Conservation (phyloP, 64 coral and sea anemone species). For the Montipora efflorescens region DNA sequence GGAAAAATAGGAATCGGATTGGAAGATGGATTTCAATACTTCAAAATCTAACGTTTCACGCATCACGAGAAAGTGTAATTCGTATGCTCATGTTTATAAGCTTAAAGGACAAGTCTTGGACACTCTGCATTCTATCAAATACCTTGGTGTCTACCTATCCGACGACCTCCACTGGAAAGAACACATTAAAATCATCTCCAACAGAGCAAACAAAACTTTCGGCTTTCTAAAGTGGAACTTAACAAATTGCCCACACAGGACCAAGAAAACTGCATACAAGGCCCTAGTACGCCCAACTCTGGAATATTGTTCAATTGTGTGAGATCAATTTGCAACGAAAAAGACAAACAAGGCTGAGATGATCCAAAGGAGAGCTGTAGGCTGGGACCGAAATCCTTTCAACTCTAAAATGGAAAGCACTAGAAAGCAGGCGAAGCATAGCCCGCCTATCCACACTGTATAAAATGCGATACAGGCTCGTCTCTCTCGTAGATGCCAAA, state of each 20-base stretch:
- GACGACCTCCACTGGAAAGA: constrained; percentile 56
- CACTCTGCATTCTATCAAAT: constrained; percentile 30
- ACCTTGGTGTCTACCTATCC: constrained; percentile 66
- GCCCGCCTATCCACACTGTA: constrained; percentile 3
- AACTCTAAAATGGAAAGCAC: constrained; percentile 25
- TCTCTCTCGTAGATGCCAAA: neutral
- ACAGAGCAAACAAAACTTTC: constrained; percentile 28
- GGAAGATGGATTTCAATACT: neutral
- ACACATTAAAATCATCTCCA: constrained; percentile 38
- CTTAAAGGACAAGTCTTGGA: constrained; percentile 22
- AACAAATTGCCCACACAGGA: neutral
- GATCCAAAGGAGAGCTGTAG: constrained; percentile 35
- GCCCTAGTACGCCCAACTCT: constrained; percentile 34
- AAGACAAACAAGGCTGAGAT: constrained; percentile 19
- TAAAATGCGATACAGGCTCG: constrained; percentile 8
- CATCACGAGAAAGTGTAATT: neutral
- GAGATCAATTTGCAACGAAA: constrained; percentile 20
- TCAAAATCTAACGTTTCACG: neutral
- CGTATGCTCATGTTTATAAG: neutral
- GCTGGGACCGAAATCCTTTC: constrained; percentile 35
- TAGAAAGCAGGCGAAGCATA: constrained; percentile 40
- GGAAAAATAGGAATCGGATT: constrained; percentile 3
- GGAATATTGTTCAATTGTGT: constrained; percentile 43
- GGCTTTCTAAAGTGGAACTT: constrained; percentile 54
- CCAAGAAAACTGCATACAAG: constrained; percentile 40